Percentiles rank a stretch among this genome's conserved stretches.
Conservation (phyloP, 2,888 invertebrate species). For the Carpatolechia fugitivella region DNA sequence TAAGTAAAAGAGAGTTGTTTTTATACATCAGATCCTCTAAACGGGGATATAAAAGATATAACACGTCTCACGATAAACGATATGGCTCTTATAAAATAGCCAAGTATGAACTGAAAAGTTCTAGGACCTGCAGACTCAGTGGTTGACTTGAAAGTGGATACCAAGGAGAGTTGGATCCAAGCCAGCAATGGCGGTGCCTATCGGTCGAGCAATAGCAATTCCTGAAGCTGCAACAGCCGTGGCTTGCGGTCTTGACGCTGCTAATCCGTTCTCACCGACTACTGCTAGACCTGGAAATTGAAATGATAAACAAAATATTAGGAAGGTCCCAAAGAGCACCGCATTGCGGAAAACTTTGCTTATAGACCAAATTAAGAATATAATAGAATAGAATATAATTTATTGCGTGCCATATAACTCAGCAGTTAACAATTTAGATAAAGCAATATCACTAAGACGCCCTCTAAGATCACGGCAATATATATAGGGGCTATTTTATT, state of each 20-base stretch:
- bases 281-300: slow-evolving; percentile 78
- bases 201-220: slow-evolving; percentile 83
- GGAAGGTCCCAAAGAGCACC: too few species aligned
- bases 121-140: background rate
- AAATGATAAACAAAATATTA: too few species aligned
- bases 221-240: slow-evolving; percentile 86
- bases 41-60: background rate
- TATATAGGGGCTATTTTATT: too few species aligned
- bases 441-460: too few species aligned
- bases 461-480: too few species aligned
- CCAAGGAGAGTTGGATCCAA: slow-evolving; percentile 66
- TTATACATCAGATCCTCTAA: background rate
- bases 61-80: background rate
- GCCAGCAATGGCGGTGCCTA: slow-evolving; percentile 87
- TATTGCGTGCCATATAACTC: too few species aligned
- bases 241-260: slow-evolving; percentile 84
- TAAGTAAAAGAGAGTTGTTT: background rate
- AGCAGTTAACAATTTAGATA: too few species aligned
- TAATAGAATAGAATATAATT: too few species aligned
- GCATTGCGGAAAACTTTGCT: too few species aligned
- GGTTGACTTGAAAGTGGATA: background rate
- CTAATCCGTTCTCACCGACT: slow-evolving; percentile 83
- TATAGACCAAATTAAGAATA: too few species aligned
- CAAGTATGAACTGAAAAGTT: background rate
- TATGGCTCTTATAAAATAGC: background rate